A percentile compares a stretch with the other conserved stretches of the same genome.
These are phyloP conservation scores for Podarcis cretensis DNA, from an alignment of 2,113 vertebrate species.

Conservation along the genomic window DNA sequence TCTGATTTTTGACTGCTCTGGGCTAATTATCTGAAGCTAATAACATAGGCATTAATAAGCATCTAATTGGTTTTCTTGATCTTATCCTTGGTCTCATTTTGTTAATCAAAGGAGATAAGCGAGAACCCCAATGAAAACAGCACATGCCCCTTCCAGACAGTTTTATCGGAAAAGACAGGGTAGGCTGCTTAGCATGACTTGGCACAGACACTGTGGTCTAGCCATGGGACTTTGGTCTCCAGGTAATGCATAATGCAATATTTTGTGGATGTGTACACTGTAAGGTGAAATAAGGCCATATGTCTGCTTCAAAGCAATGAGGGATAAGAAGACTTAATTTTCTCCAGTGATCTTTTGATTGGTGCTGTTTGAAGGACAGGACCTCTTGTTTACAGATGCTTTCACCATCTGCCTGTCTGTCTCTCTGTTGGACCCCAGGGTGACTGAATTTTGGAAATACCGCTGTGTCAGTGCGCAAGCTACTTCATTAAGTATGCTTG, in stretches of 20 bases:
- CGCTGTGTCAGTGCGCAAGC: conserved; percentile 21
- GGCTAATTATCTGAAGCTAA: conserved; percentile 46
- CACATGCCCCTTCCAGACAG: not conserved
- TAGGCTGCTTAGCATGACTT: not conserved
- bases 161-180: conserved; percentile 18
- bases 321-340: conserved; percentile 15
- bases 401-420: not conserved
- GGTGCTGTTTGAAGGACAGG: conserved; percentile 1
- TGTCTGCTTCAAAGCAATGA: not conserved
- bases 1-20: conserved; percentile 40
- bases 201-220: not conserved
- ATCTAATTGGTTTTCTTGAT: conserved; percentile 35
- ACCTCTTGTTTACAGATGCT: not conserved
- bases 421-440: conserved; percentile 31
- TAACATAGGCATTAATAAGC: conserved; percentile 40
- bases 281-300: not conserved
- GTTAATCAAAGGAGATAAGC: not conserved
- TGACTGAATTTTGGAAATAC: conserved; percentile 40
- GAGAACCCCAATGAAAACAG: not conserved
- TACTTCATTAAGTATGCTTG: conserved; percentile 18
- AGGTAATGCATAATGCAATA: not conserved
- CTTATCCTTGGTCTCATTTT: conserved; percentile 31
- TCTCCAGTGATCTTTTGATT: conserved; percentile 32
- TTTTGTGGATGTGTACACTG: not conserved
- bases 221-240: conserved; percentile 3